Conservation (phyloP, 1,140 invertebrate genomes). For the Colletes latitarsis region DNA sequence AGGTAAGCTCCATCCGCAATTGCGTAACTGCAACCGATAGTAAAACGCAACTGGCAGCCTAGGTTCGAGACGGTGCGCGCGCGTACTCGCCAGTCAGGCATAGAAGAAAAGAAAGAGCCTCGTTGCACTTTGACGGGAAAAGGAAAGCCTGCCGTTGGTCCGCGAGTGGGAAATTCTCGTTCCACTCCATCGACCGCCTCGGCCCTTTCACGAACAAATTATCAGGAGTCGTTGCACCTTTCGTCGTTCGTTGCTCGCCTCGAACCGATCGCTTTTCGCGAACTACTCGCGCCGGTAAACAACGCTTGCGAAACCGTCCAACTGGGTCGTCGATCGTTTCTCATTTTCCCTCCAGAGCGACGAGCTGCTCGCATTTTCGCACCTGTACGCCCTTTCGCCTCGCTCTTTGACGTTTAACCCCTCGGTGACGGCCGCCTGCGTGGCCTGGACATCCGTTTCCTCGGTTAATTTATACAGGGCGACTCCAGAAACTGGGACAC, state of each 20-base stretch:
- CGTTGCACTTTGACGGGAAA: conserved; percentile 2
- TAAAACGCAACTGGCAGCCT: conserved; percentile 55
- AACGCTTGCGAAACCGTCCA: neutral
- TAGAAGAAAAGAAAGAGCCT: conserved; percentile 3
- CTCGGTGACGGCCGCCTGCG: too few species aligned
- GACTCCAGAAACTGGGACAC: too few species aligned
- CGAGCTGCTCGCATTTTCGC: neutral
- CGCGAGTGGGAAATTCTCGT: conserved; percentile 37
- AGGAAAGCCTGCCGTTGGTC: neutral
- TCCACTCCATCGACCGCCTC: conserved; percentile 36
- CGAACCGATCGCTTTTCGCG: neutral
- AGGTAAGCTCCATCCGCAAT: conserved; percentile 68
- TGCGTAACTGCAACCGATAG: conserved; percentile 67
- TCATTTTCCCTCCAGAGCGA: conserved; percentile 10
- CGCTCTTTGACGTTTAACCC: too few species aligned
- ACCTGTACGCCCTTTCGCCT: too few species aligned
- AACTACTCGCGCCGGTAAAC: conserved; percentile 9
- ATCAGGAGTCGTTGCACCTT: conserved; percentile 28
- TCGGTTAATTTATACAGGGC: too few species aligned
- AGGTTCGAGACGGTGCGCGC: neutral
- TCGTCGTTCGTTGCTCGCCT: conserved; percentile 19
- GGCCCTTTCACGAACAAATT: conserved; percentile 44
- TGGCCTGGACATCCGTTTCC: too few species aligned
- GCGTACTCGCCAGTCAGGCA: neutral
- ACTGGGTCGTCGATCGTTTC: neutral